Base-by-base conservation (phyloP, 2,113 vertebrate genomes). In the Sprattus sprattus region DNA sequence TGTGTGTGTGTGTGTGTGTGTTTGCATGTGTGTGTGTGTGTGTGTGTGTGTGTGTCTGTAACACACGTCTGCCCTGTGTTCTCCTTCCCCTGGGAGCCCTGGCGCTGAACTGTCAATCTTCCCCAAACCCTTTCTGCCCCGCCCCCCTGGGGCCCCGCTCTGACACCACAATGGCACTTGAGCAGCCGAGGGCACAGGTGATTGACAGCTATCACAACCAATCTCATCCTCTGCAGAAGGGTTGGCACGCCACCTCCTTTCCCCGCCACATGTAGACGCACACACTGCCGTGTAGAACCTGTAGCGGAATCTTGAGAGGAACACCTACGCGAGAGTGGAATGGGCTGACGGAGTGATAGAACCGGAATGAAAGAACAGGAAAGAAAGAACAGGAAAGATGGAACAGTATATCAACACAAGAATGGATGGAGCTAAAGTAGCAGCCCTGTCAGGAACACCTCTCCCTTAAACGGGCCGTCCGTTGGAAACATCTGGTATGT, bases 121-220 rank as follows among this genome's bases (percentile, higher is more conserved):
- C 75, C 22, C 71, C 45, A 45, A 54, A 75, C 78, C 82, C 83
- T 82, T 44, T 25, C 81, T 85, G 81, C 83, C 22, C 49, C n/a
- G 16, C 16, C 22, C 49, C 64, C 64, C 81, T 47, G 32, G 2
- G 10, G 52, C 81, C 49, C 39, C 49, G 50, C 82, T 83, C 67
- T 52, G 52, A n/a, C 88, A 67, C 60, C 83, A 32, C 52, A 47
- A 57, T 25, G 83, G 78, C 54, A 75, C 67, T 78, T 64, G 85
- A 87, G 52, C 84, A 39, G 64, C 82, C 46, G 80, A 82, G 85
- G 82, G 50, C 50, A 20, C 52, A 83, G 16, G 46, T 90, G 89
- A 93, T 25, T 90, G 90, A 92, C 87, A 83, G 85, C 88, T 88
- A 89, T 92, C 91, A 90, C 87, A 90, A 87, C 86, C 86, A 86